Evolutionary conservation across 1,140 invertebrate species (phyloP), one percentile per base, ranked within the genome.

Genomic region (Aphelinus certus): DNA sequence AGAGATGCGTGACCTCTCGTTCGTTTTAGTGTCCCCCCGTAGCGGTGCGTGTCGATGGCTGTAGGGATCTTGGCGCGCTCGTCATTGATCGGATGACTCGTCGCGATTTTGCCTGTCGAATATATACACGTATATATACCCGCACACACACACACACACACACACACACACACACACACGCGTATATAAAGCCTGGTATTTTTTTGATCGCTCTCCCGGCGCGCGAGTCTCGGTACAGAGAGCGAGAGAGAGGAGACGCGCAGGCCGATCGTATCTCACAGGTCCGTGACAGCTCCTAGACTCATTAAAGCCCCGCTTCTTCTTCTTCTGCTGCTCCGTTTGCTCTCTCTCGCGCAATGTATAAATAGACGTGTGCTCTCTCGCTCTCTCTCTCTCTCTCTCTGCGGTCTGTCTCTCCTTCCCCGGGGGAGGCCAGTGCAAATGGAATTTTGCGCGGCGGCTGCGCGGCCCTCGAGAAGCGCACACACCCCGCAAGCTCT

Each of bases 271-370:
- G 83, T 87, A 83, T 84, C 83, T 85, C 82, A 83, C 79, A 77
- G 67, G 76, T 77, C 70, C 74, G 72, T 81, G 82, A 86, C 84
- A 85, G 83, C 82, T 83, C 83, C 83, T 85, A 86, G 85, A 86
- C 84, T 87, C 85, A 85, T 87, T 87, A 87, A 86, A 75, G 82
- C 79, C 75, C 79, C 81, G 78, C 81, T 85, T 85, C 83, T 84
- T 82, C 78, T 82, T 53, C 51, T 4, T 9, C 51, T 4, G 4
- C 51, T 4, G 4, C 51, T 4, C 4, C 51, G 51, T 53, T 53
- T 4, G 4, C 51, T 53, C 51, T 53, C 9, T 4, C 51, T 9
- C 51, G 51, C 51, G 51, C 51, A 4, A 9, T 53, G 79, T 88
- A 87, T 88, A 87, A 88, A 88, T 88, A 88, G 85, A 82, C 73